Evolutionary conservation across 2,888 invertebrate species (phyloP).

Genomic region (Watsonalla binaria): DNA sequence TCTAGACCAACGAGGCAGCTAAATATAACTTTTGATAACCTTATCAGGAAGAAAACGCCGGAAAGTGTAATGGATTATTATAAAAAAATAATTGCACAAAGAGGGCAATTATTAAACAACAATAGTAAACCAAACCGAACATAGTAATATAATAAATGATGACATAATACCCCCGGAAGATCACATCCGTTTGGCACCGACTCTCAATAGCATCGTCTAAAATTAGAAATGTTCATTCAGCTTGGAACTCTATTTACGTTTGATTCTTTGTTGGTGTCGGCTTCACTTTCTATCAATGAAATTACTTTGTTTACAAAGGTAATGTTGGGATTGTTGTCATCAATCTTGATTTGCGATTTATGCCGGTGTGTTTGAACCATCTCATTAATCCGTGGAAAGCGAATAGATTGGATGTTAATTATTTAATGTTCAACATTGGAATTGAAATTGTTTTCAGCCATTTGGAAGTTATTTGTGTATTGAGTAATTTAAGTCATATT

Average conservation of each 20-base stretch:
- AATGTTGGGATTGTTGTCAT: background rate
- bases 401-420: background rate
- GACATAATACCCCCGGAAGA: constrained; percentile 69
- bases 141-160: constrained; percentile 26
- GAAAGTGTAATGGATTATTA: no score
- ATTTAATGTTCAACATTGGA: background rate
- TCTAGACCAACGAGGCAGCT: no score
- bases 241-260: constrained; percentile 41
- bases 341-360: background rate
- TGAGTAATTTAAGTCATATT: no score
- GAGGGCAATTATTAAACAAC: background rate
- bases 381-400: background rate
- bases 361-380: background rate
- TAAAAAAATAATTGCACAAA: no score
- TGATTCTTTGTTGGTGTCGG: constrained; percentile 24
- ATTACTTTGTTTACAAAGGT: constrained; percentile 4
- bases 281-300: constrained; percentile 22
- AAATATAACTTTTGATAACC: no score
- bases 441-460: background rate
- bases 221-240: constrained; percentile 44
- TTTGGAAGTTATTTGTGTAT: background rate
- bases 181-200: constrained; percentile 67
- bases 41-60: no score
- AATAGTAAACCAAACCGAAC: constrained; percentile 6
- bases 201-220: constrained; percentile 49